Evolutionary conservation across 2,797 vertebrate species (phyloP).

Genomic region (Lagorchestes hirsutus): DNA sequence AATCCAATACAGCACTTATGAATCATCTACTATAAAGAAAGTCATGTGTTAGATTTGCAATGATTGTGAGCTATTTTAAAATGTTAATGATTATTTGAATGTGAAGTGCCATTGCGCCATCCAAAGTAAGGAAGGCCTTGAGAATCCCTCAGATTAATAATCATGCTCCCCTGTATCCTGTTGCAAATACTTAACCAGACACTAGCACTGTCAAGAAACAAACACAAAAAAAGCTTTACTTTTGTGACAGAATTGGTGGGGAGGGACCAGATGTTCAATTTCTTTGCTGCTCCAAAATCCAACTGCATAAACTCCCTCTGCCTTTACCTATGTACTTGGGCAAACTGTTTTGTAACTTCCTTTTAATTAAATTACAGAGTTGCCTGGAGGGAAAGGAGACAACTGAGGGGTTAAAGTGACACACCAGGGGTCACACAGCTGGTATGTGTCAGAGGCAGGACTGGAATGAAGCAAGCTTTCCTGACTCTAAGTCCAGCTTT

Average conservation of each 20-base stretch:
- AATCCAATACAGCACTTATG: background rate
- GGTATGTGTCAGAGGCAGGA: background rate
- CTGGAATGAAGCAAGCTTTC: background rate
- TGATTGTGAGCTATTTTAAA: background rate
- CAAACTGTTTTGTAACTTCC: background rate
- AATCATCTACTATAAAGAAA: background rate
- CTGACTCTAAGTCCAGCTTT: too few species aligned
- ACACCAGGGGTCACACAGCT: background rate
- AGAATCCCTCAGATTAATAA: background rate
- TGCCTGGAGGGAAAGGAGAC: background rate
- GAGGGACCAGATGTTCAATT: background rate
- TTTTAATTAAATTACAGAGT: background rate
- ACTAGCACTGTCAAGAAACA: background rate
- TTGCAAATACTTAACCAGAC: background rate
- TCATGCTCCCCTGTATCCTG: background rate
- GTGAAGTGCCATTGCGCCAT: background rate
- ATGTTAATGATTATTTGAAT: background rate
- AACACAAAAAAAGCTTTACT: background rate
- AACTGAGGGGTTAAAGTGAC: background rate
- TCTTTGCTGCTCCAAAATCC: background rate
- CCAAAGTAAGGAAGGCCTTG: background rate
- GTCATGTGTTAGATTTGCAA: background rate
- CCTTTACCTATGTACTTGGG: background rate
- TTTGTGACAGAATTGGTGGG: background rate
- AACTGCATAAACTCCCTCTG: background rate